Percentiles rank a stretch among this genome's conserved stretches.
Evolutionary conservation across 2,797 vertebrate genomes (phyloP).

Genomic region (Hylomyscus alleni): DNA sequence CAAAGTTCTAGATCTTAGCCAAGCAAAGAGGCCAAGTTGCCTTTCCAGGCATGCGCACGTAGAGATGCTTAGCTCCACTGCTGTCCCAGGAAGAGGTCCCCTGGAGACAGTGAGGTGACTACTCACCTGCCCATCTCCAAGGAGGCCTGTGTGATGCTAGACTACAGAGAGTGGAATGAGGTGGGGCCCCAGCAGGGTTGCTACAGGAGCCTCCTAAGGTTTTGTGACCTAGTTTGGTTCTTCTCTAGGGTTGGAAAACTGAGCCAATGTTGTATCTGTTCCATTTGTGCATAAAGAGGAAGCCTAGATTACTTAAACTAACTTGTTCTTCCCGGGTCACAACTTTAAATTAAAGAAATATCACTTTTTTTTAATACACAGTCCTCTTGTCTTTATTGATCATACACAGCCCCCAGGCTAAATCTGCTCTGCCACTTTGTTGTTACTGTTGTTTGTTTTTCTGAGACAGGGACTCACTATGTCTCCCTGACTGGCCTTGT

Average conservation of each 20-base stretch:
- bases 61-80: neutral
- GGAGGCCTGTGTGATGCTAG: neutral
- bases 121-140: neutral
- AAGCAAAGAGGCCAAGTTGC: neutral
- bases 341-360: constrained; percentile 87
- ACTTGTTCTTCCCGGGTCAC: constrained; percentile 82
- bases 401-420: neutral
- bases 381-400: constrained; percentile 10
- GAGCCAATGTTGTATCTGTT: constrained; percentile 75
- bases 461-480: neutral
- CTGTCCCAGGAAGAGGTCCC: neutral
- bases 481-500: neutral
- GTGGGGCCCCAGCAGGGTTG: neutral
- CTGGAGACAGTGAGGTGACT: neutral
- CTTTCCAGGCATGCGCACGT: neutral
- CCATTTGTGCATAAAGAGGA: constrained; percentile 81
- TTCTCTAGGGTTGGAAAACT: constrained; percentile 67
- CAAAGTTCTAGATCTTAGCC: constrained; percentile 47
- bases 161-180: neutral
- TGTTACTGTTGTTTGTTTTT: neutral
- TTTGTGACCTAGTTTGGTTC: constrained; percentile 24
- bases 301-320: constrained; percentile 50
- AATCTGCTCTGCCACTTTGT: neutral
- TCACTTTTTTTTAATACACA: constrained; percentile 74
- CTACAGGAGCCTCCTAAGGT: neutral